These are phyloP conservation scores for Perdita meconis DNA, from an alignment of 2,888 invertebrate species.

Conservation along the genomic window DNA sequence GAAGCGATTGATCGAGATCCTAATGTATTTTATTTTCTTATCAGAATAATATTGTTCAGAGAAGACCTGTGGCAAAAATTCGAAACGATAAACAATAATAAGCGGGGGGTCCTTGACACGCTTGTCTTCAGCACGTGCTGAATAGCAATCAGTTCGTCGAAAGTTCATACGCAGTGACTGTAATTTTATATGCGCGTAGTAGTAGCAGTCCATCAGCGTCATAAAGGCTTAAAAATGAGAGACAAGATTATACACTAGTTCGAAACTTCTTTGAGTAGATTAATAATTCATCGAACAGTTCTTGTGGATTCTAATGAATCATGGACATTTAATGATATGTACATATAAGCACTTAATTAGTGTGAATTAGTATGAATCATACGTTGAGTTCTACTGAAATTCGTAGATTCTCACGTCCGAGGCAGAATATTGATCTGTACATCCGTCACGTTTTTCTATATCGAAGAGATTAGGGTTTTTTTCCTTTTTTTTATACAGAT, in stretches of 20 bases:
- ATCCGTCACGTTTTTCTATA: neutral
- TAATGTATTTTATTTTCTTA: neutral
- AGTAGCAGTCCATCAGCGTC: neutral
- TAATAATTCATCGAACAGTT: neutral
- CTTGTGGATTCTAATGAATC: neutral
- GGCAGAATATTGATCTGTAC: neutral
- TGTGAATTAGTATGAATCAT: slow-evolving; percentile 13
- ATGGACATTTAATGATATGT: neutral
- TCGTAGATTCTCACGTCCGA: neutral
- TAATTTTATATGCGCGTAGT: neutral
- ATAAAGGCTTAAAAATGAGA: neutral
- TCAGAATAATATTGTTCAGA: neutral
- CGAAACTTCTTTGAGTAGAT: neutral
- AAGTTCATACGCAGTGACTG: neutral
- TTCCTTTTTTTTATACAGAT: neutral
- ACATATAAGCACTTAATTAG: neutral
- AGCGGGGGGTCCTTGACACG: slow-evolving; percentile 72
- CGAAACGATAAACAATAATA: slow-evolving; percentile 61
- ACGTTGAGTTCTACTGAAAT: too few species aligned
- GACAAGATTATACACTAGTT: neutral
- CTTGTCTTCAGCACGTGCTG: slow-evolving; percentile 49
- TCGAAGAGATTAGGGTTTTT: neutral
- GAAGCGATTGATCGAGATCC: too few species aligned
- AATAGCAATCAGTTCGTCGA: slow-evolving; percentile 63
- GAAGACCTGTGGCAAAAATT: slow-evolving; percentile 18